Evolutionary conservation across 2,113 vertebrate species (phyloP), one percentile per base, ranked within the genome.

Genomic region (human): DNA sequence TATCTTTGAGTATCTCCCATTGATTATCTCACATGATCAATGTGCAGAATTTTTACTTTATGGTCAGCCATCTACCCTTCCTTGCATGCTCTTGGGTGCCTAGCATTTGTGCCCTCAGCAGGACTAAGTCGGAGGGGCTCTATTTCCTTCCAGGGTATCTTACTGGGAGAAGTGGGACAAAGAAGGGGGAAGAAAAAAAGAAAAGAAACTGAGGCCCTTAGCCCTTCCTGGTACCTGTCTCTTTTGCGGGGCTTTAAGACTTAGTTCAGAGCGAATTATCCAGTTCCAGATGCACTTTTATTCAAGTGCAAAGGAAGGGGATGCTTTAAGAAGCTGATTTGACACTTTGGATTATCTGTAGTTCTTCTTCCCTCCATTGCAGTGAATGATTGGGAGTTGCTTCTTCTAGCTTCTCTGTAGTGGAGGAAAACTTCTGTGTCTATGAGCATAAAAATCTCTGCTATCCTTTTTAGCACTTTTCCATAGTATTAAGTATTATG

Each of bases 261-360:
- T 85, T 81, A 72, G 52, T 88, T 97, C 66, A 85, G 20, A 94
- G 35, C 57, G 61, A 85, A 52, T 87, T 66, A 43, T 27, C 78
- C 30, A 18, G 38, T 86, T 89, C 75, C 85, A 64, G 38, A 40
- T 90, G 70, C 57, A 82, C 85, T 70, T 96, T 96, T 57, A 87
- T 94, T 94, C 75, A 45, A 72, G 18, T 50, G 76, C 85, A 59
- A 55, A 91, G 89, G 48, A 95, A 95, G 90, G 2, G 8, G 8
- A 45, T 80, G 85, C 91, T 94, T 97, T 95, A 35, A 57, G 81
- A 96, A 96, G 50, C 59, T 45, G 68, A 64, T 93, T 66, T 64
- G 72, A 52, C 55, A 38, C 35, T 82, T n/a, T n/a, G 86, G 61
- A n/a, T 93, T 86, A 72, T 66, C 86, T 81, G 8, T 40, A 12